Percentiles rank a stretch among this genome's conserved stretches.
These are phyloP conservation scores for Stratiomys singularior DNA, from an alignment of 2,888 invertebrate genomes.

Conservation along the genomic window DNA sequence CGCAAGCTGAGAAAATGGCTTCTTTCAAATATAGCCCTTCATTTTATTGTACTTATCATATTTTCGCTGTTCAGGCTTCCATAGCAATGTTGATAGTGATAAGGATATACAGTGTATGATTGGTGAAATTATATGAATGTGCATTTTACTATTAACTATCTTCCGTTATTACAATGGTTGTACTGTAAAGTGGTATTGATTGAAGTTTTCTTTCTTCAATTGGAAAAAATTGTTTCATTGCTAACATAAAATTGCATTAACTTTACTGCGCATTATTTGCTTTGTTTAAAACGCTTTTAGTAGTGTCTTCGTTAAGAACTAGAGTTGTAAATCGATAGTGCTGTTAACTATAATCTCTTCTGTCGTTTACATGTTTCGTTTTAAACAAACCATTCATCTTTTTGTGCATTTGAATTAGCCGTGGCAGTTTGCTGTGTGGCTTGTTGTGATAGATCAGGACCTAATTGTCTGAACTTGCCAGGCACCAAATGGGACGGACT, in stretches of 20 bases:
- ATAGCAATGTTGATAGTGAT: slow-evolving; percentile 9
- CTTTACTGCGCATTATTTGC: slow-evolving; percentile 27
- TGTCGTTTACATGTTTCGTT: slow-evolving; percentile 56
- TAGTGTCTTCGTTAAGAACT: background rate
- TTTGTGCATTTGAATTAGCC: slow-evolving; percentile 83
- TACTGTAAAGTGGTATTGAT: slow-evolving; percentile 4
- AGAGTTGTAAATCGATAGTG: background rate
- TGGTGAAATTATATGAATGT: slow-evolving; percentile 22
- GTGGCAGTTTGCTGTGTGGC: slow-evolving; percentile 70
- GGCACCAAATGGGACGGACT: slow-evolving; percentile 95
- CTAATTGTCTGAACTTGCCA: slow-evolving; percentile 79
- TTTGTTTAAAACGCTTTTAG: slow-evolving; percentile 15
- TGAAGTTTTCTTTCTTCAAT: slow-evolving; percentile 18
- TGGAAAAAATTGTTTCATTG: slow-evolving; percentile 37
- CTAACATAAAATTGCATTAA: slow-evolving; percentile 35
- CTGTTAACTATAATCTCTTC: slow-evolving; percentile 57
- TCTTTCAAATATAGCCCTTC: too few relatives aligned
- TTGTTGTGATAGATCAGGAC: slow-evolving; percentile 72
- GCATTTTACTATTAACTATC: slow-evolving; percentile 17
- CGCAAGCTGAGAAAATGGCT: slow-evolving; percentile 13
- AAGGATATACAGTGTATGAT: slow-evolving; percentile 9
- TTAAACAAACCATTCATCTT: slow-evolving; percentile 93
- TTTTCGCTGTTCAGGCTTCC: background rate
- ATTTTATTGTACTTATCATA: background rate
- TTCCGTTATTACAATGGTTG: background rate